phyloP scores from a whole-genome alignment of 2,797 vertebrate genomes.

The Sebastolobus alascanus region DNA sequence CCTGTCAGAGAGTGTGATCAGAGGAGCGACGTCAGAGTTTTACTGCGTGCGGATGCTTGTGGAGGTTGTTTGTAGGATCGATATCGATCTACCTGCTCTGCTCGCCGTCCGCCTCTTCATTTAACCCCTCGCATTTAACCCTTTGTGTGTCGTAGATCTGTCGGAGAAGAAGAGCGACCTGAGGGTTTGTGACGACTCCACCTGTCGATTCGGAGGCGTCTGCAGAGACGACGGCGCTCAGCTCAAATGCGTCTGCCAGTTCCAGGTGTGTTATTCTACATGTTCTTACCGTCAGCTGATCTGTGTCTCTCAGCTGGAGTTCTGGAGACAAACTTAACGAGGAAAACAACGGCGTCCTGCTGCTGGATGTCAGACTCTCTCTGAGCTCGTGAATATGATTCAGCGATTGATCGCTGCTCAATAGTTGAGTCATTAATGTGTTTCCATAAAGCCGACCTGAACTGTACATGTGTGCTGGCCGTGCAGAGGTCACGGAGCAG shows the following conservation, averaged over 20 bases:
- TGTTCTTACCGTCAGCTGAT: not conserved
- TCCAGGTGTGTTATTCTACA: slow-evolving; percentile 85
- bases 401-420: not conserved
- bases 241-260: slow-evolving; percentile 94
- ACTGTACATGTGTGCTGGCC: not conserved
- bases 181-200: slow-evolving; percentile 91
- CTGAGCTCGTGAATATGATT: not conserved
- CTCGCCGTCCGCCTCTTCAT: not conserved
- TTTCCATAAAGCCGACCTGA: not conserved
- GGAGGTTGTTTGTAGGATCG: not conserved
- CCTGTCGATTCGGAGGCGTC: slow-evolving; percentile 93
- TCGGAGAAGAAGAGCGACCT: slow-evolving; percentile 92
- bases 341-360: not conserved
- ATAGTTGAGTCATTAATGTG: not conserved
- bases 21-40: not conserved
- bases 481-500: slow-evolving; percentile 21
- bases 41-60: not conserved
- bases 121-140: not conserved
- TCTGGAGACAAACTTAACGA: not conserved
- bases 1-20: not conserved
- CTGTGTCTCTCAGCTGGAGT: not conserved
- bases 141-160: slow-evolving; percentile 81
- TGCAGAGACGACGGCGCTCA: slow-evolving; percentile 93
- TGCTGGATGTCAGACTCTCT: not conserved
- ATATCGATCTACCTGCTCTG: not conserved